Percentiles rank a stretch among this genome's conserved stretches.
phyloP scores from a whole-genome alignment of 2,888 invertebrate genomes.

The Phalera bucephala region DNA sequence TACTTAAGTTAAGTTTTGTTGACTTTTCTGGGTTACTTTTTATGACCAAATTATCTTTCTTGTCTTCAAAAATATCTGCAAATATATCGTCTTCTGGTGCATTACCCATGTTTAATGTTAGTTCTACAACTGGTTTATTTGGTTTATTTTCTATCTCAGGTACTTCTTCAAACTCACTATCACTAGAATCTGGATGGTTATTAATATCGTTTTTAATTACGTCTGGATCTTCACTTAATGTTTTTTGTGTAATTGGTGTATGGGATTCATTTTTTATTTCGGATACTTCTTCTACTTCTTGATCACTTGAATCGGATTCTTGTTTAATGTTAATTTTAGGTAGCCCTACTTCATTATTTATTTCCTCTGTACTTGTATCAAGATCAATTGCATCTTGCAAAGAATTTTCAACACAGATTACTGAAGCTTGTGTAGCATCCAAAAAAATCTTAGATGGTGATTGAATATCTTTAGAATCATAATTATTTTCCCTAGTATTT shows the following conservation, averaged over 20 bases:
- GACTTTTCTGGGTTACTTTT: constrained; percentile 4
- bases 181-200: constrained; percentile 55
- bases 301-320: constrained; percentile 12
- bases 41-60: constrained; percentile 7
- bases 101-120: constrained; percentile 62
- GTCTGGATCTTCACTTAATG: neutral
- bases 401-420: constrained; percentile 50
- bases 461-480: constrained; percentile 7
- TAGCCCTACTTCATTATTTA: constrained; percentile 4
- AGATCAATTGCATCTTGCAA: constrained; percentile 49
- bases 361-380: constrained; percentile 52
- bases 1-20: too few relatives aligned
- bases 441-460: constrained; percentile 19
- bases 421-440: constrained; percentile 49
- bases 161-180: constrained; percentile 80
- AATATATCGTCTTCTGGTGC: constrained; percentile 85
- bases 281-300: constrained; percentile 13
- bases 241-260: neutral
- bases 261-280: neutral
- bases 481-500: constrained; percentile 14
- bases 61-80: constrained; percentile 85
- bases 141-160: constrained; percentile 55
- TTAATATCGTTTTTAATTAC: constrained; percentile 3
- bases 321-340: constrained; percentile 9
- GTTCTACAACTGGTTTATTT: constrained; percentile 69